A percentile compares a stretch with the other conserved stretches of the same genome.
phyloP scores from a whole-genome alignment of 2,888 invertebrate genomes.

The Latheticus oryzae region DNA sequence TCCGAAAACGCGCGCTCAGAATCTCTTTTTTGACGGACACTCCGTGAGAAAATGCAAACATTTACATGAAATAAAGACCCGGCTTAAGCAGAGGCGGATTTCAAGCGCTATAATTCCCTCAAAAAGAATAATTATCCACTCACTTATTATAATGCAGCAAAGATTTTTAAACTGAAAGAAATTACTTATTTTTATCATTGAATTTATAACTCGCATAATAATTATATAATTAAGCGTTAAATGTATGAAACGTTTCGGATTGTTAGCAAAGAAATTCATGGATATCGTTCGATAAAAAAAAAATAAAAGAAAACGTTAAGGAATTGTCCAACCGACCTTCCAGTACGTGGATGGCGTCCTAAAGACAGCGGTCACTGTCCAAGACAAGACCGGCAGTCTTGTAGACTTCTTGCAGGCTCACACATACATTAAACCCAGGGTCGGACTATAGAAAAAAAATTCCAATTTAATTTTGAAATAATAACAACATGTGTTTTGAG shows the following conservation, averaged over 20 bases:
- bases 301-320: constrained; percentile 49
- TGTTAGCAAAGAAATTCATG: constrained; percentile 38
- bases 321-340: constrained; percentile 59
- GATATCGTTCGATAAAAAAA: constrained; percentile 44
- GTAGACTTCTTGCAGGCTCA: constrained; percentile 59
- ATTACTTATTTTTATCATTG: too few species aligned
- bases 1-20: constrained; percentile 47
- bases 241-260: constrained; percentile 22
- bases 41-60: constrained; percentile 51
- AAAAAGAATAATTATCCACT: constrained; percentile 11
- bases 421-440: constrained; percentile 59
- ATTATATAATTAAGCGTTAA: constrained; percentile 16
- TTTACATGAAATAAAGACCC: constrained; percentile 44
- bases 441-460: constrained; percentile 35
- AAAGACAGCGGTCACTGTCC: constrained; percentile 50
- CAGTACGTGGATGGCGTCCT: constrained; percentile 56
- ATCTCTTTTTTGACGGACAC: constrained; percentile 46
- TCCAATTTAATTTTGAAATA: too few species aligned
- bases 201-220: constrained; percentile 20
- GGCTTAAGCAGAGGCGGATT: constrained; percentile 25
- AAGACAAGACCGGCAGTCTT: constrained; percentile 54
- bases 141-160: constrained; percentile 7
- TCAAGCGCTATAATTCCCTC: constrained; percentile 8
- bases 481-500: too few species aligned
- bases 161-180: too few species aligned